Base-by-base conservation (phyloP, 1,140 invertebrate species). In the Solenopsis fugax region DNA sequence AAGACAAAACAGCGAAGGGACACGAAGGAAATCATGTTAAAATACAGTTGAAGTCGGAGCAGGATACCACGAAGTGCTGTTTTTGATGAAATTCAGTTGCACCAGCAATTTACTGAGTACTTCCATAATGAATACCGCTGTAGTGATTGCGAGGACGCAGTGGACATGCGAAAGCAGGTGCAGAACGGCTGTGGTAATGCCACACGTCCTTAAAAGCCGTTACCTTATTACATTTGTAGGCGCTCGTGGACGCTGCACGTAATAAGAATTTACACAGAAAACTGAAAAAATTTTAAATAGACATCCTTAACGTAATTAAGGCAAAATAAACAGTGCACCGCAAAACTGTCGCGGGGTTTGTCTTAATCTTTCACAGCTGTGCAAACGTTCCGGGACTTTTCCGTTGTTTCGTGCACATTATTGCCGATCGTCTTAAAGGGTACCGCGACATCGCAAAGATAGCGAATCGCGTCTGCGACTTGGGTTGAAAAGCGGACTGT, bases 21-120 rank as follows among this genome's bases (percentile, higher is more conserved):
- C 7, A n/a, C 16, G 67, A 18, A 48, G 80, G 69, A 50, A 60
- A 60, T 24, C 41, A 37, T 75, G 80, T 84, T 84, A 84, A 84
- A 75, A 62, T 82, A 60, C 54, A 75, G 80, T 73, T 73, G 54
- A 82, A 82, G 54, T 73, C 67, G 10, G 41, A 41, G 24, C 56
- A 21, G 56, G 29, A 84, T 48, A 84, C 69, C 45, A 18, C 41
- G 24, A 54, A 75, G 69, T 73, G 69, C 54, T 84, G 80, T 84
- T 84, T 84, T 84, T 84, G 80, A 75, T 84, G 80, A 75, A 84
- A 84, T 84, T 84, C 69, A 84, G 54, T 45, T 84, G 80, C 80
- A 75, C 69, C 69, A 75, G 80, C 80, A 84, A 84, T 84, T 84
- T 75, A 75, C 69, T 60, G 80, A 75, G 80, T 84, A 84, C 80